A percentile compares a stretch with the other conserved stretches of the same genome.
Evolutionary conservation across 1,140 invertebrate species (phyloP).

Genomic region (Leptopilina boulardi): DNA sequence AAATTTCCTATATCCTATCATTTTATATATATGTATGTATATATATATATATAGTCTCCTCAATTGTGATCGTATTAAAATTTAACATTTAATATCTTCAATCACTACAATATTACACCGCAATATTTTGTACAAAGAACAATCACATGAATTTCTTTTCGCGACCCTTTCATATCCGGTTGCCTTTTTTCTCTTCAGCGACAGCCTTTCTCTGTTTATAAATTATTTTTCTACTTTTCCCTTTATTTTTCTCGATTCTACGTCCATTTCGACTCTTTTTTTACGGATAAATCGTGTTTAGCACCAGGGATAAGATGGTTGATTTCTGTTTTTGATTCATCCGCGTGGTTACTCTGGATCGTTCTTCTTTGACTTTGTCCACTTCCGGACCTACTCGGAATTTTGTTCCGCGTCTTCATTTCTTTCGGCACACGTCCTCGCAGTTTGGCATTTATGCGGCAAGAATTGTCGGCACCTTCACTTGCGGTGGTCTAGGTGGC

Average conservation of each 20-base stretch:
- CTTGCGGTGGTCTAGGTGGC: slow-evolving; percentile 47
- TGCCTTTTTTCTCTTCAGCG: slow-evolving; percentile 48
- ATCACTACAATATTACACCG: slow-evolving; percentile 77
- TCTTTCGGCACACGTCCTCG: slow-evolving; percentile 37
- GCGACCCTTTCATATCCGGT: slow-evolving; percentile 59
- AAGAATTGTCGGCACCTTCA: slow-evolving; percentile 62
- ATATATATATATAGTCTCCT: slow-evolving; percentile 68
- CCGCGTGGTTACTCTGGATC: slow-evolving; percentile 37
- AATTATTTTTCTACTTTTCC: slow-evolving; percentile 43
- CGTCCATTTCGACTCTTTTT: slow-evolving; percentile 39
- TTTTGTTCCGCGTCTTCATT: too few species aligned
- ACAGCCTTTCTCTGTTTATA: slow-evolving; percentile 41
- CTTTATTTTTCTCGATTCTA: slow-evolving; percentile 39
- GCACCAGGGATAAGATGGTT: not conserved
- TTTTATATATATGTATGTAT: slow-evolving; percentile 64
- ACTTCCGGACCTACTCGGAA: slow-evolving; percentile 47
- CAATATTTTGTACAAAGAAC: slow-evolving; percentile 77
- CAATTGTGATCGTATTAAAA: slow-evolving; percentile 76
- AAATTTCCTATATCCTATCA: slow-evolving; percentile 72
- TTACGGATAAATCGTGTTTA: not conserved
- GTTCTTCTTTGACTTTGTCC: slow-evolving; percentile 43
- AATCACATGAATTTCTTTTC: slow-evolving; percentile 74
- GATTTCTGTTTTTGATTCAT: not conserved
- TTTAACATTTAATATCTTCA: slow-evolving; percentile 76
- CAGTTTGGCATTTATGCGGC: slow-evolving; percentile 48